Percentiles rank a stretch among this genome's conserved stretches.
These are phyloP conservation scores for Phortica variegata DNA, from an alignment of 1,140 invertebrate species.

Conservation along the genomic window DNA sequence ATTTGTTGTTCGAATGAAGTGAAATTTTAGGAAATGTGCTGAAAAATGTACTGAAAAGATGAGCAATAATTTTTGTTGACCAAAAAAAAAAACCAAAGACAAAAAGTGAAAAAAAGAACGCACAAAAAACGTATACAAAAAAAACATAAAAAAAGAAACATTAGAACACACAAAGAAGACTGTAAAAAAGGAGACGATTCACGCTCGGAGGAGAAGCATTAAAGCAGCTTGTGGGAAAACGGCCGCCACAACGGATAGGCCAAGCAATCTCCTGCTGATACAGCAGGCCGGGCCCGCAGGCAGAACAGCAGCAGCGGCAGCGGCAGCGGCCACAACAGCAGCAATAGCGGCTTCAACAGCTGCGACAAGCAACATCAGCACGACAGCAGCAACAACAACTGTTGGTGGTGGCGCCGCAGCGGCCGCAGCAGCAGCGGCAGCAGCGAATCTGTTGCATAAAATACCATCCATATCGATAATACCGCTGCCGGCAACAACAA, in stretches of 20 bases:
- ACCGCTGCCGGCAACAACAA: constrained; percentile 41
- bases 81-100: not conserved
- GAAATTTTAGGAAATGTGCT: too few species aligned
- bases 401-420: constrained; percentile 38
- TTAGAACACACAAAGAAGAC: not conserved
- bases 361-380: too few species aligned
- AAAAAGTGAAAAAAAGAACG: not conserved
- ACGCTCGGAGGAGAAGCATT: constrained; percentile 3
- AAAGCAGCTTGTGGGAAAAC: constrained; percentile 19
- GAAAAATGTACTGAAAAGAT: too few species aligned
- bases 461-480: constrained; percentile 55
- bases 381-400: constrained; percentile 8
- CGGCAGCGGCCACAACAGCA: not conserved
- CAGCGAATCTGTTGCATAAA: constrained; percentile 43
- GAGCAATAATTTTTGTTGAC: too few species aligned
- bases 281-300: constrained; percentile 36
- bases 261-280: constrained; percentile 50
- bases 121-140: not conserved
- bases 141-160: not conserved
- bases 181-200: constrained; percentile 1
- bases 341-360: constrained; percentile 4
- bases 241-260: constrained; percentile 47
- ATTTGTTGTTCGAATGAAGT: too few species aligned
- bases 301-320: constrained; percentile 9
- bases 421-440: constrained; percentile 43